Evolutionary conservation across 2,113 vertebrate species (phyloP).

Genomic region (Aix galericulata): DNA sequence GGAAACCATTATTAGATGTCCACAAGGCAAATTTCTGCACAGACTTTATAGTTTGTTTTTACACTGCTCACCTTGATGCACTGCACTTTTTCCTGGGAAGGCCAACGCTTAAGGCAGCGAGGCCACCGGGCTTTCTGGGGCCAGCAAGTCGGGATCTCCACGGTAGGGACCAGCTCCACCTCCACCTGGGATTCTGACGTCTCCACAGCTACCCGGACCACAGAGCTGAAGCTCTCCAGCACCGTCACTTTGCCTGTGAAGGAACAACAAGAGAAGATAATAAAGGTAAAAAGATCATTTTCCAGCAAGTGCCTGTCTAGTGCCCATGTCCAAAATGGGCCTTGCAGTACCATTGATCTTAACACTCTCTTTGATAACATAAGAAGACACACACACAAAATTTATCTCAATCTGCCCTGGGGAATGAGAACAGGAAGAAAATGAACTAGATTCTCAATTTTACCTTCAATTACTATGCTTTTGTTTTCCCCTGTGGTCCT

Average conservation of each 20-base stretch:
- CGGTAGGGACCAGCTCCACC: slow-evolving; percentile 78
- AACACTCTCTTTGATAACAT: neutral
- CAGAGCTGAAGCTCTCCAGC: slow-evolving; percentile 65
- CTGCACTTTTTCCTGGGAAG: slow-evolving; percentile 74
- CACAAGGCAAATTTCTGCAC: neutral
- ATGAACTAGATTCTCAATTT: neutral
- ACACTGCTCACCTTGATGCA: slow-evolving; percentile 79
- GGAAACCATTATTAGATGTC: neutral
- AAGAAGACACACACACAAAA: neutral
- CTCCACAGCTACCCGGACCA: slow-evolving; percentile 79
- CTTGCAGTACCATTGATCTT: neutral
- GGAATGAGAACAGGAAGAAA: neutral
- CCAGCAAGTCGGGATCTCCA: slow-evolving; percentile 83
- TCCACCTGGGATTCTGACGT: slow-evolving; percentile 77
- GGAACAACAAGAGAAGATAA: neutral
- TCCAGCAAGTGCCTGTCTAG: neutral
- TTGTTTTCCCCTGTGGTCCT: neutral
- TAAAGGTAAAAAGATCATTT: neutral
- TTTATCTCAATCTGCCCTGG: neutral
- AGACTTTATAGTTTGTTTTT: neutral
- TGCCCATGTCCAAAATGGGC: too few relatives aligned
- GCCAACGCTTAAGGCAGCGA: slow-evolving; percentile 79
- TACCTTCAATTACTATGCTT: neutral
- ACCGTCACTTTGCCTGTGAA: slow-evolving; percentile 77
- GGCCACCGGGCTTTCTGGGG: slow-evolving; percentile 80